A percentile compares a stretch with the other conserved stretches of the same genome.
phyloP scores from a whole-genome alignment of 1,140 invertebrate genomes.

The Drosophila pseudoobscura region DNA sequence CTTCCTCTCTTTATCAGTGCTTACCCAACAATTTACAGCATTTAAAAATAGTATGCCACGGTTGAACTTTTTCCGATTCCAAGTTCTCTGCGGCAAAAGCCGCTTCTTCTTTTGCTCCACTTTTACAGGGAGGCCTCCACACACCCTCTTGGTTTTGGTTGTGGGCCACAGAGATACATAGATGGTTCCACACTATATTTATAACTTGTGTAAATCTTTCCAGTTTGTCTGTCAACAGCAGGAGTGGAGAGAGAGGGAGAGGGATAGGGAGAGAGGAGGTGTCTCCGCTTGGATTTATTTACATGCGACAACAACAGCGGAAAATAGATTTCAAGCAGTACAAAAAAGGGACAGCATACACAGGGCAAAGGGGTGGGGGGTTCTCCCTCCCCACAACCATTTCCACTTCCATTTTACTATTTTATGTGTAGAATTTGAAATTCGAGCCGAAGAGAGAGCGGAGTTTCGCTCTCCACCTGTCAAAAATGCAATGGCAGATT shows the following conservation, averaged over 20 bases:
- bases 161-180: too few species aligned
- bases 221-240: conserved; percentile 50
- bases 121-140: conserved; percentile 12
- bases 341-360: conserved; percentile 1
- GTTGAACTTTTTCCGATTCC: conserved; percentile 36
- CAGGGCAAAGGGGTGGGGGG: background rate
- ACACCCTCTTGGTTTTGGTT: too few species aligned
- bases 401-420: background rate
- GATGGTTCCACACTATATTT: conserved; percentile 34
- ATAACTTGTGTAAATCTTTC: conserved; percentile 56
- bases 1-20: too few species aligned
- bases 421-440: conserved; percentile 46
- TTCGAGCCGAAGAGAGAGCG: conserved; percentile 39
- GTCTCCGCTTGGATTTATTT: conserved; percentile 24
- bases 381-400: conserved; percentile 11
- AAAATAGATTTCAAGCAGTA: conserved; percentile 36
- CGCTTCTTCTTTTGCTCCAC: conserved; percentile 45
- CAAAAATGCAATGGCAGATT: conserved; percentile 65
- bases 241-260: background rate
- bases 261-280: background rate
- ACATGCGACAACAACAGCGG: conserved; percentile 24
- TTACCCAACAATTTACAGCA: background rate
- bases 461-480: conserved; percentile 13
- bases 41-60: conserved; percentile 31
- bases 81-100: conserved; percentile 32